Base-by-base conservation (phyloP, 2,797 vertebrate genomes). In the Semaprochilodus insignis region DNA sequence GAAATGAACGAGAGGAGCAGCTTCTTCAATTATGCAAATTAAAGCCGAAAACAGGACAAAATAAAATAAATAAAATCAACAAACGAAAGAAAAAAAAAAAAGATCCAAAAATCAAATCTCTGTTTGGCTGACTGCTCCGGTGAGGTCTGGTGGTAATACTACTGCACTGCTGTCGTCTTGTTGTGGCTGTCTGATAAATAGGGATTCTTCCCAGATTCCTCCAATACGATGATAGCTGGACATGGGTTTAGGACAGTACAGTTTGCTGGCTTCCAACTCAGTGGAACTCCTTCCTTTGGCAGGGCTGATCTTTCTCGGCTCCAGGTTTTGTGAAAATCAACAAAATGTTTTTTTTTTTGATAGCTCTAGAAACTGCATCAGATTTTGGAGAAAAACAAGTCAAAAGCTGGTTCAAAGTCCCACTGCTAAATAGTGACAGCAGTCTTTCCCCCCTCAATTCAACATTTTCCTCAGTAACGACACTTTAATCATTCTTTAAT, bases 241-340 rank as follows among this genome's bases (percentile, higher is more conserved):
- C 65, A 71, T 87, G 89, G 69, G 88, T 80, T 83, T 82, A 57
- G 88, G 86, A 90, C 88, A 80, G 83, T 91, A 90, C 93, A 95
- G 94, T 96, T 97, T 95, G 95, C 95, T 96, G 96, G 96, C 92
- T 96, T 98, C 73, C 97, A 97, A 96, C 93, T 94, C 91, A 95
- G 96, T 95, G 96, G 96, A 96, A 95, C 93, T 96, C 95, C 95
- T 96, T 97, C 97, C 96, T 98, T 97, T 98, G 97, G 97, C 97
- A 96, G 97, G 96, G 95, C 94, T 96, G 96, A 94, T 95, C 94
- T 97, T 95, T 96, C 94, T 87, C 90, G 86, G 90, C 85, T 96
- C 93, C 95, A 94, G 94, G 95, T 93, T 93, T 94, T 91, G 89
- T 85, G 91, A 93, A 91, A 91, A 91, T 90, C 91, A 89, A 94